phyloP scores from a whole-genome alignment of 2,888 invertebrate genomes.

The Fissipunctia ypsillon region DNA sequence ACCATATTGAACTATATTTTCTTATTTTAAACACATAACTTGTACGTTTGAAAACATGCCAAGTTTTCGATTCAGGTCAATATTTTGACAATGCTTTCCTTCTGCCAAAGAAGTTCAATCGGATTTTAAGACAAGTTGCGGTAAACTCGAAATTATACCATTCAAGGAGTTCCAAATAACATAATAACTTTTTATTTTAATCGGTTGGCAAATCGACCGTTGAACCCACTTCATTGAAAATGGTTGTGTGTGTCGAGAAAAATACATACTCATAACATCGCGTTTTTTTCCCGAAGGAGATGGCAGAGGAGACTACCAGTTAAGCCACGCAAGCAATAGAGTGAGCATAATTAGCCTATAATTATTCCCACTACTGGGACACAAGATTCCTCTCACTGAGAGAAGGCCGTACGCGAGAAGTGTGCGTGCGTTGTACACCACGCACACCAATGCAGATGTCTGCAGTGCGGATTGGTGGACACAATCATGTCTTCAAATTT shows the following conservation, averaged over 20 bases:
- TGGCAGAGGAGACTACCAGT: not conserved
- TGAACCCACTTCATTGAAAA: not conserved
- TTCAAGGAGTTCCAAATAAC: not conserved
- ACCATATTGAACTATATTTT: conserved; percentile 10
- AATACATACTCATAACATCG: not conserved
- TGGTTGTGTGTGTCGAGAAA: not conserved
- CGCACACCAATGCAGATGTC: too few relatives aligned
- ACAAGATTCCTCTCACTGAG: not conserved
- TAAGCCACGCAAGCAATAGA: not conserved
- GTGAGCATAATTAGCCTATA: too few relatives aligned
- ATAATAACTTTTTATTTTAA: not conserved
- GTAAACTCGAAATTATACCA: not conserved
- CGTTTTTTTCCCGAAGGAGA: not conserved
- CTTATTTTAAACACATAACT: conserved; percentile 24
- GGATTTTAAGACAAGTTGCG: conserved; percentile 2
- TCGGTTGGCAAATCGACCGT: not conserved
- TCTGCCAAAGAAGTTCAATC: conserved; percentile 25
- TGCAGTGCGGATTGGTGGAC: not conserved
- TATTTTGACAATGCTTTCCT: conserved; percentile 27
- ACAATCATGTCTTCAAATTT: not conserved
- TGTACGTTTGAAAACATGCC: conserved; percentile 29
- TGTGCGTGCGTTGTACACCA: not conserved
- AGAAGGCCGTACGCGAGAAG: too few relatives aligned
- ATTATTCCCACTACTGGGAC: too few relatives aligned
- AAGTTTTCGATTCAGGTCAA: conserved; percentile 28